Evolutionary conservation across 2,888 invertebrate genomes (phyloP).

Genomic region (Dusona sp.): DNA sequence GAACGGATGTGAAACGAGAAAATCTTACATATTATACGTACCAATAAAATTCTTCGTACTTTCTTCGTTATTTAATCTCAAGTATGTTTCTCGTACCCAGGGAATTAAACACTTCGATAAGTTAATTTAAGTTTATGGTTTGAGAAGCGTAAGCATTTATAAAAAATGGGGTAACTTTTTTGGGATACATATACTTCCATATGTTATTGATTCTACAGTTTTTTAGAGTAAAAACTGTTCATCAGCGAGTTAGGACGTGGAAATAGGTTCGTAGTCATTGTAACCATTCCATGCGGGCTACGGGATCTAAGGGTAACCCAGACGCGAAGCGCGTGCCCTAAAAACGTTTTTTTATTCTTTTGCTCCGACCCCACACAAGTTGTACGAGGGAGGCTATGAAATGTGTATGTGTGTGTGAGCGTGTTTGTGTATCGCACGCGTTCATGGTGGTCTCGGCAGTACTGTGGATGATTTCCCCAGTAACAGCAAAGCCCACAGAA

Average conservation of each 20-base stretch:
- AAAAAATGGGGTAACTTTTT: background rate
- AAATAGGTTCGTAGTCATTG: constrained; percentile 68
- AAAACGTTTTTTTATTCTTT: constrained; percentile 74
- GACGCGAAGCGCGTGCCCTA: constrained; percentile 78
- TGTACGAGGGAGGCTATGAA: constrained; percentile 27
- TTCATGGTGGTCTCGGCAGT: constrained; percentile 57
- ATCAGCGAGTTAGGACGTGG: background rate
- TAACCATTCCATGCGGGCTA: constrained; percentile 38
- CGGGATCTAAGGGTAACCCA: constrained; percentile 68
- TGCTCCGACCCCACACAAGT: constrained; percentile 64
- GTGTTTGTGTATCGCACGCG: constrained; percentile 38
- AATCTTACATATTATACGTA: constrained; percentile 10
- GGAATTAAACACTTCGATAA: background rate
- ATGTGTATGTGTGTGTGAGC: constrained; percentile 24
- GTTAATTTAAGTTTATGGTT: background rate
- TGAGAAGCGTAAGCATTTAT: background rate
- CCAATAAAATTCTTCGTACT: background rate
- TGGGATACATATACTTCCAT: background rate
- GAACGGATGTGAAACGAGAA: constrained; percentile 28
- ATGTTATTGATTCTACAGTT: background rate
- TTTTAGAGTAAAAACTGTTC: background rate
- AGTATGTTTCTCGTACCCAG: background rate
- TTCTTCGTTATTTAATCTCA: background rate
- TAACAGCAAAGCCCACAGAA: constrained; percentile 49
- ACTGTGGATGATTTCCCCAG: constrained; percentile 62